A percentile compares a stretch with the other conserved stretches of the same genome.
These are phyloP conservation scores for Ochropleura leucogaster DNA, from an alignment of 2,888 invertebrate species.

Conservation along the genomic window DNA sequence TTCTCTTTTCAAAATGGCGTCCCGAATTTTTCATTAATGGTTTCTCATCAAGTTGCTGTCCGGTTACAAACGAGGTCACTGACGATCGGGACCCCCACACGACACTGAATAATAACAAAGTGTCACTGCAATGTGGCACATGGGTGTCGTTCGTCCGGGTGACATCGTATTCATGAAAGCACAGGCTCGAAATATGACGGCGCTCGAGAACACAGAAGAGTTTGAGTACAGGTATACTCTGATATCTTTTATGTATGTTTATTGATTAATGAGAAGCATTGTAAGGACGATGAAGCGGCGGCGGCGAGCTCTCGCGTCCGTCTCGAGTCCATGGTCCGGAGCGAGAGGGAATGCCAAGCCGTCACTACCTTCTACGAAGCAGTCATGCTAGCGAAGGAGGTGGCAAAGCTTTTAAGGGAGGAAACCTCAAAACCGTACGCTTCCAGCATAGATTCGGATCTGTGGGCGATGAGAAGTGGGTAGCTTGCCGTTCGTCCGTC, in stretches of 20 bases:
- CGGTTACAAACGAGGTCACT: conserved; percentile 47
- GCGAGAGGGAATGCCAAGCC: no score
- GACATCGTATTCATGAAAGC: conserved; percentile 18
- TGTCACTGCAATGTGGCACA: conserved; percentile 42
- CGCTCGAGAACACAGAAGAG: conserved; percentile 4
- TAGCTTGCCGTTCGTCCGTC: no score
- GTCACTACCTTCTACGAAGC: no score
- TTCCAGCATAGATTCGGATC: no score
- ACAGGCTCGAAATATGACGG: conserved; percentile 23
- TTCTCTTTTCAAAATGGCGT: conserved; percentile 29
- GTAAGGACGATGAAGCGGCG: neutral
- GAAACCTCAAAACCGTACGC: no score
- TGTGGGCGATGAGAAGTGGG: no score
- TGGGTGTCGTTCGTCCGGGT: conserved; percentile 15
- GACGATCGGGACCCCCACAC: conserved; percentile 30
- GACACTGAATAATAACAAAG: conserved; percentile 62
- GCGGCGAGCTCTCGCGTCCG: no score
- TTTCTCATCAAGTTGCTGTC: conserved; percentile 15
- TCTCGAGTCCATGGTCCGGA: no score
- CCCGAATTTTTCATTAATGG: conserved; percentile 39
- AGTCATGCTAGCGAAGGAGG: no score
- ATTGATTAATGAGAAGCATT: conserved; percentile 9
- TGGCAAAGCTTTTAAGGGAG: no score
- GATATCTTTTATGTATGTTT: neutral
- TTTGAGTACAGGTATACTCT: neutral